Evolutionary conservation across 1,140 invertebrate species (phyloP), one percentile per base, ranked within the genome.

Genomic region (Drosophila teissieri): DNA sequence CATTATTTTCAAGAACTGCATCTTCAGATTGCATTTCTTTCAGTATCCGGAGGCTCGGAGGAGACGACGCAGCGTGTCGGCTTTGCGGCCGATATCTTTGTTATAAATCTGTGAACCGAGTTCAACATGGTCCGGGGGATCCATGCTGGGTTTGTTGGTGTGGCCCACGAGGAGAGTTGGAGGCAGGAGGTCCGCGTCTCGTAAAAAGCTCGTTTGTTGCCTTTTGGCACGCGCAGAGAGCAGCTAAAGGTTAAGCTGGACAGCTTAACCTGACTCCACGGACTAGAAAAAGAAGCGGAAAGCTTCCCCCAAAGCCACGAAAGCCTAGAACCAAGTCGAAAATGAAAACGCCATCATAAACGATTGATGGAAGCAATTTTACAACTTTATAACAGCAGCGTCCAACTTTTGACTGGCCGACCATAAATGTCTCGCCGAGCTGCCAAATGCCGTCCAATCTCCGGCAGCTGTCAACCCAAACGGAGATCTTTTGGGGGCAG

Each of bases 41-140:
- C 37, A 44, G 64, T 68, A 49, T 11, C 39, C 19, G 19, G 27
- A 37, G 36, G 22, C 61, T 53, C 40, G 24, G 62, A 45, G 54
- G 55, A 67, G 67, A 67, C 76, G 57, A 64, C 83, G 63, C 80
- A 84, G 84, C 84, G 76, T 82, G 83, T 89, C 84, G 84, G 84
- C 76, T 62, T 80, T 51, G 48, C 80, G 52, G 52, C 77, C 84
- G 84, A 89, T 89, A 89, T 89, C 84, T 89, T 89, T 89, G 84
- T 89, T 89, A 89, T 89, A 89, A 89, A 89, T 89, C 84, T 89
- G 83, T 88, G 83, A 82, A 80, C 84, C 73, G 68, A 89, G 84
- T 84, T 89, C 84, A 89, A 89, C 84, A 83, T 83, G 73, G 51
- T 74, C 57, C 45, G 31, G 46, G 58, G 84, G 73, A 73, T 75